Evolutionary conservation across 64 coral and sea anemone genomes (phyloP), one percentile per base, ranked within the genome.

Genomic region (Catalaphyllia jardinei): DNA sequence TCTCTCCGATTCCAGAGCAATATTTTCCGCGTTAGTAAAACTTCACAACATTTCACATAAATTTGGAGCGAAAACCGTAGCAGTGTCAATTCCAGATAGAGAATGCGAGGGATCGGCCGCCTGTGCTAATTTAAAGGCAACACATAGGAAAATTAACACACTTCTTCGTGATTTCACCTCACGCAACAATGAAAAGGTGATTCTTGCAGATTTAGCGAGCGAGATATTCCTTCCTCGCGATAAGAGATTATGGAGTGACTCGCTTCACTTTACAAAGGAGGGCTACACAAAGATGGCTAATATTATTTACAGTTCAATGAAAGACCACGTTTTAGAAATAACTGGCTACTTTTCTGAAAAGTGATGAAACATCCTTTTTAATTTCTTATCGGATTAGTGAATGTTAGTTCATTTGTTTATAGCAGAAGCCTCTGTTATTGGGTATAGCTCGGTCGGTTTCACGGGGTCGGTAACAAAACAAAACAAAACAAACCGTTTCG

Each of bases 231-330:
- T 87, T 61, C 73, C 87, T 0, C 71, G 29, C 18, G 77, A 77
- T 73, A 20, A 55, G 22, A 31, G 64, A 52, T 80, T 87, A 3
- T 94, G 88, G 83, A 49, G 51, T 81, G 89, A 67, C 62, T 33
- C 77, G 49, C 52, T 91, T 15, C 93, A 94, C 22, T 94, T 91
- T 75, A 91, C 69, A 31, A 35, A n/a, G 4, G 6, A 82, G 8
- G 93, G 93, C 12, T 94, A 94, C 79, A 77, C 87, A 8, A 94
- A 80, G 33, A 94, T 94, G 88, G 93, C 87, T 4, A 27, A 74
- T n/a, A 22, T 91, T 39, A 90, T 94, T 75, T 94, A 91, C 69
- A 75, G 39, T 51, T 31, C 80, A 6, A 76, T 94, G 51, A 85
- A 86, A 64, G 74, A 83, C 8, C 39, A 65, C 61, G 72, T 91